Base-by-base conservation (phyloP, 2,888 invertebrate species). In the Eledone cirrhosa region DNA sequence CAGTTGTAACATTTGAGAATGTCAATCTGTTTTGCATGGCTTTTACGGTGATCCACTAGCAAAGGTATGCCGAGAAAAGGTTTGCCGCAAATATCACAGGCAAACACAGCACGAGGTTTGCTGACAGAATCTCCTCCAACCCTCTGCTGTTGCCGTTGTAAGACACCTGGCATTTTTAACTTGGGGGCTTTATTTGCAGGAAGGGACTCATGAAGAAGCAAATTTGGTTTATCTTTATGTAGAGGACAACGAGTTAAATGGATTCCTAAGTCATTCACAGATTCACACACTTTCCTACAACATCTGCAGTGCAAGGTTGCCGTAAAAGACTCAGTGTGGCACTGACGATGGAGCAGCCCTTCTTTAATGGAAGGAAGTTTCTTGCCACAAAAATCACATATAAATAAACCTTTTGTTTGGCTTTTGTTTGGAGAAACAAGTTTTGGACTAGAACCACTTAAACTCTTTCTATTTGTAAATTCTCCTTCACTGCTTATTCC, bases 71-170 rank as follows among this genome's bases (percentile, higher is more conserved):
- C 69, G 19, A 69, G 69, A 22, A 69, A 69, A 16, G 33, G 33
- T 19, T 33, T 69, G n/a, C 69, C 69, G 31, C 69, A 69, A 33
- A 69, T 33, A 29, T 69, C 69, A 33, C 69, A 69, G 2, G 69
- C 33, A 69, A 33, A 69, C 33, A 33, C 69, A 0, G 33, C 33
- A 33, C 33, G 16, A 5, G n/a, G 31, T 33, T 31, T 33, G 33
- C 33, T 31, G 33, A 22, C 22, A n/a, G 69, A 4, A 7, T 69
- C 22, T 11, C 29, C 4, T 8, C 33, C 22, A 41, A 41, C 41
- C 41, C 41, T 41, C 41, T 41, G 41, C 3, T 41, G 41, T 41
- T 41, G 41, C 41, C 41, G 5, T 3, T 41, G 41, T 11, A 41
- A 41, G 41, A 41, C 41, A 2, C 11, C 11, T 2, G 69, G 69